phyloP scores from a whole-genome alignment of 2,888 invertebrate species.

The Sesamia inferens region DNA sequence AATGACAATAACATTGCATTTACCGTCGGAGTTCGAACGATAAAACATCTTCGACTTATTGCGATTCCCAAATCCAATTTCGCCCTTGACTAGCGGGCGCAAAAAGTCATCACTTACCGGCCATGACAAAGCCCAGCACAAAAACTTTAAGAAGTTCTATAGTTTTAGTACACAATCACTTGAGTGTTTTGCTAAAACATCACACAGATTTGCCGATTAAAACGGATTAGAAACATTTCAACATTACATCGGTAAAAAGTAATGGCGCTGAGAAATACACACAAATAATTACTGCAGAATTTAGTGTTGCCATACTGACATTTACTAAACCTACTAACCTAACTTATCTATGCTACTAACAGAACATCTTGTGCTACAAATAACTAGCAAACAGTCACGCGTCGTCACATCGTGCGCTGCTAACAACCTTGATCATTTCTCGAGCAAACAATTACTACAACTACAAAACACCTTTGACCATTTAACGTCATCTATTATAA shows the following conservation, averaged over 20 bases:
- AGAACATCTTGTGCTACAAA: slow-evolving; percentile 9
- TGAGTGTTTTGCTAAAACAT: slow-evolving; percentile 88
- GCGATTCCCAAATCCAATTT: slow-evolving; percentile 90
- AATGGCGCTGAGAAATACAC: slow-evolving; percentile 90
- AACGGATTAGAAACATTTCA: slow-evolving; percentile 91
- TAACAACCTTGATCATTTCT: not conserved
- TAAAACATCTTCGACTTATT: slow-evolving; percentile 90
- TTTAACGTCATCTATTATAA: slow-evolving; percentile 1
- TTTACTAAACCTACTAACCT: slow-evolving; percentile 65
- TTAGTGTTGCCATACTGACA: slow-evolving; percentile 78
- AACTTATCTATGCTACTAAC: slow-evolving; percentile 34
- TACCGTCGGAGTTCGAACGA: slow-evolving; percentile 90
- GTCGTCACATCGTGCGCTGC: not conserved
- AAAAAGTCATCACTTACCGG: slow-evolving; percentile 93
- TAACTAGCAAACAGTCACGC: slow-evolving; percentile 1
- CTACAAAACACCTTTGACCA: not conserved
- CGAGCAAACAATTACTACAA: not conserved
- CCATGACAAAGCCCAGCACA: slow-evolving; percentile 93
- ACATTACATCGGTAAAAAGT: slow-evolving; percentile 89
- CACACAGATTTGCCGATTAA: slow-evolving; percentile 90
- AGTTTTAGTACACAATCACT: slow-evolving; percentile 89
- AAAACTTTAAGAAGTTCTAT: slow-evolving; percentile 88
- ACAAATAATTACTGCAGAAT: slow-evolving; percentile 88
- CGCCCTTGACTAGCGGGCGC: slow-evolving; percentile 90
- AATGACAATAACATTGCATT: slow-evolving; percentile 90